These are phyloP conservation scores for Pseudobourletiella spinata DNA, from an alignment of 1,140 invertebrate genomes.

Conservation along the genomic window DNA sequence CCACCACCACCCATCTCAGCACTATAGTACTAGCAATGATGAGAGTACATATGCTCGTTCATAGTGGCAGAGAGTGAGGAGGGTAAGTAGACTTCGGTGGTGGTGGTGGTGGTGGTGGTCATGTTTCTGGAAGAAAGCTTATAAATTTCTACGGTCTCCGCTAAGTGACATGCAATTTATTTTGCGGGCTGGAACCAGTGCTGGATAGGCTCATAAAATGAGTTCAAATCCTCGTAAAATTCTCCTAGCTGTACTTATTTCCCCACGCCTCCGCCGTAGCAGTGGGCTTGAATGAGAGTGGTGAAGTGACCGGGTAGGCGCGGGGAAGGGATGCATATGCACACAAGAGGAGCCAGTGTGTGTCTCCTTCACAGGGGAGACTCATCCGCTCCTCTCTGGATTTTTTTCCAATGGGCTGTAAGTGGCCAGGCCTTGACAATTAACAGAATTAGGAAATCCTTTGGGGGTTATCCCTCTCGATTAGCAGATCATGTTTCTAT, in stretches of 20 bases:
- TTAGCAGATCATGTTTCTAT: constrained; percentile 36
- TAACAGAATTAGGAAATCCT: constrained; percentile 37
- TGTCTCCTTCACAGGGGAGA: neutral
- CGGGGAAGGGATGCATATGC: neutral
- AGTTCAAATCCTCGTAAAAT: too few species aligned
- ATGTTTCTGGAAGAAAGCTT: too few species aligned
- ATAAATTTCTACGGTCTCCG: too few species aligned
- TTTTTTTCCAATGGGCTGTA: constrained; percentile 4
- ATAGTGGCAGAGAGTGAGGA: too few species aligned
- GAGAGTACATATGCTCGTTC: too few species aligned
- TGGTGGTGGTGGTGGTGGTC: too few species aligned
- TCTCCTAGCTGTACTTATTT: neutral
- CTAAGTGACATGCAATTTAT: too few species aligned
- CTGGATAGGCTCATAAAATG: too few species aligned
- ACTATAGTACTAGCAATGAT: too few species aligned
- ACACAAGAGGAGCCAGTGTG: neutral
- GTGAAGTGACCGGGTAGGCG: constrained; percentile 13
- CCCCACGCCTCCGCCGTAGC: neutral
- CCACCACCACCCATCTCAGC: too few species aligned
- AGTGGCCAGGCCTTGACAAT: constrained; percentile 34
- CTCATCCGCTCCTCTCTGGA: neutral
- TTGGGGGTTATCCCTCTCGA: constrained; percentile 35
- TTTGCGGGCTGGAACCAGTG: too few species aligned
- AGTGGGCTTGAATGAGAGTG: constrained; percentile 1
- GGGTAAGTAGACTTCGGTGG: too few species aligned